Evolutionary conservation across 2,888 invertebrate genomes (phyloP).

Genomic region (Diaperis boleti): DNA sequence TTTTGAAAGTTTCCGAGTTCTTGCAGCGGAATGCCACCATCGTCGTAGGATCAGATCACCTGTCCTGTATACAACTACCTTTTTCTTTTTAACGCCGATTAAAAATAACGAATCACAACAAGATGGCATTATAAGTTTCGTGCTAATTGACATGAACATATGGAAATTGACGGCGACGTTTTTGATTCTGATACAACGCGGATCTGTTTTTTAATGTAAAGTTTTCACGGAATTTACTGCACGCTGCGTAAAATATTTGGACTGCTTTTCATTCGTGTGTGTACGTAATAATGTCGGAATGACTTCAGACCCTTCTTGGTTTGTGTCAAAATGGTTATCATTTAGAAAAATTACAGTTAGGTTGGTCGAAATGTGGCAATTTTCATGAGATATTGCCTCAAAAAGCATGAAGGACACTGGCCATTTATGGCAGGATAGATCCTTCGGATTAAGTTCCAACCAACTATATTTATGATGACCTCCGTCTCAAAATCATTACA

Average conservation of each 20-base stretch:
- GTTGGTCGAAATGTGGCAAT: conserved; percentile 14
- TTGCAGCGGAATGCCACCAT: neutral
- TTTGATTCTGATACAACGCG: neutral
- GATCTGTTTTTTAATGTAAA: neutral
- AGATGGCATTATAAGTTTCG: conserved; percentile 6
- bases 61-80: neutral
- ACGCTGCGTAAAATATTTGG: too few relatives aligned
- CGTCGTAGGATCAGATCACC: neutral
- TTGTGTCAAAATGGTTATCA: conserved; percentile 15
- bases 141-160: conserved; percentile 14
- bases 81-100: neutral
- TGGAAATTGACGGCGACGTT: conserved; percentile 9
- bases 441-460: conserved; percentile 9
- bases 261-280: too few relatives aligned
- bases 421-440: conserved; percentile 16
- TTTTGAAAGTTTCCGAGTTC: neutral
- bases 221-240: neutral
- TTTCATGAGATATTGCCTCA: conserved; percentile 20
- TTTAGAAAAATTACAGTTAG: conserved; percentile 13
- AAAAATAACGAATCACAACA: conserved; percentile 6
- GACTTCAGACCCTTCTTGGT: neutral
- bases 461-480: conserved; percentile 20
- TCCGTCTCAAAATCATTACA: conserved; percentile 20
- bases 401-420: conserved; percentile 13
- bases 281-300: neutral